Evolutionary conservation across 2,888 invertebrate genomes (phyloP), one percentile per base, ranked within the genome.

Genomic region (Zelleria hepariella): DNA sequence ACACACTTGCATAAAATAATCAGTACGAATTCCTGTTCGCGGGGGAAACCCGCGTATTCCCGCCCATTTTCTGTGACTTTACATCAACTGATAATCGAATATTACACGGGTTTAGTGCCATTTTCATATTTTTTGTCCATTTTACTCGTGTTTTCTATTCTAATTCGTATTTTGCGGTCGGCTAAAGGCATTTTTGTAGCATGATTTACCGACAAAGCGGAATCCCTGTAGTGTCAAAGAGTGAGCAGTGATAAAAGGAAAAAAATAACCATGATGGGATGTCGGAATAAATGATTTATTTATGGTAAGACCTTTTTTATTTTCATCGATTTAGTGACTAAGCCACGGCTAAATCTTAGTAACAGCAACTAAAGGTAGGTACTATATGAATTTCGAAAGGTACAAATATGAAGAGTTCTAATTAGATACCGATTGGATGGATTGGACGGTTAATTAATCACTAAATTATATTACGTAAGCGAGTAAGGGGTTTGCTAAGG

Each of bases 1-100:
- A 70, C 72, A 71, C 74, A 71, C 74, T 76, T 69, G 66, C 70
- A 79, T 83, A 77, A 82, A 86, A 85, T 85, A 85, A 85, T 85
- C 86, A 86, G 86, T 86, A 82, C 73, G 69, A 68, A 69, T 67
- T 72, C 63, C 66, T 67, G 63, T 62, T 62, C 62, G 63, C 24
- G 57, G 51, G 58, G 24, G n/a, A 61, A 24, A 59, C 60, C 48
- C 59, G 59, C 53, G 51, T 58, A 57, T 21, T 20, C 20, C 10
- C 26, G 32, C 7, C 54, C 58, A 54, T 59, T 60, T 48, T 60
- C 59, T 54, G 54, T 25, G 25, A 24, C 15, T 51, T 51, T 51
- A 23, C 51, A 10, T 20, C 23, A 21, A 51, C 5, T 51, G 20
- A 7, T 51, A 23, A 10, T 20, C 2, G 32, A 42, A 42, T 42